These are phyloP conservation scores for Hirundichthys speculiger DNA, from an alignment of 2,113 vertebrate species.

Conservation along the genomic window DNA sequence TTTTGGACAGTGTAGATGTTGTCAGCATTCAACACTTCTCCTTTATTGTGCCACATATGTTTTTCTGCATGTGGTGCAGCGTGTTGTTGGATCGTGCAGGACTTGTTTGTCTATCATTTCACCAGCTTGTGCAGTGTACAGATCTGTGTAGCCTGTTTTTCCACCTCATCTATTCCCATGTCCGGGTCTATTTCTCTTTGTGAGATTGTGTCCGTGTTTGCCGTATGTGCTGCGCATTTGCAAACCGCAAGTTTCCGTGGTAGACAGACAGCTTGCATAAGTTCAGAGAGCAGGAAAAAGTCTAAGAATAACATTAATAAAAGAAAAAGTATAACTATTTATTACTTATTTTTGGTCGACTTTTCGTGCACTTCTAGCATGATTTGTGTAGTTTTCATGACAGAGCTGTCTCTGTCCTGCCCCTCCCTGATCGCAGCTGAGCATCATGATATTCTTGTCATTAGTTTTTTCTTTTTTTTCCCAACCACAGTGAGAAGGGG, in stretches of 20 bases:
- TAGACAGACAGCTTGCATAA: background rate
- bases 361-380: too few relatives aligned
- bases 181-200: accelerated
- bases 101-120: background rate
- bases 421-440: too few relatives aligned
- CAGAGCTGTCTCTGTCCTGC: too few relatives aligned
- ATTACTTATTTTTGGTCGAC: too few relatives aligned
- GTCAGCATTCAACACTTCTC: accelerated
- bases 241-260: background rate
- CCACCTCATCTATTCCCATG: background rate
- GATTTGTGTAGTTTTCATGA: too few relatives aligned
- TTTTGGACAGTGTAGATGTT: accelerated
- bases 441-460: too few relatives aligned
- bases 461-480: too few relatives aligned
- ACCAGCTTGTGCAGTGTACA: background rate
- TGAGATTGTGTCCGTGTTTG: too few relatives aligned
- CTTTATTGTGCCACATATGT: accelerated
- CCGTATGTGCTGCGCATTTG: background rate
- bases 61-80: background rate
- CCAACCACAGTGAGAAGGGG: too few relatives aligned
- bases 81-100: background rate
- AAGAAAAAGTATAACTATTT: too few relatives aligned
- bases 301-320: too few relatives aligned
- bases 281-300: accelerated
- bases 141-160: background rate